Conservation (phyloP, 2,888 invertebrate genomes). For the Dryomyza anilis region DNA sequence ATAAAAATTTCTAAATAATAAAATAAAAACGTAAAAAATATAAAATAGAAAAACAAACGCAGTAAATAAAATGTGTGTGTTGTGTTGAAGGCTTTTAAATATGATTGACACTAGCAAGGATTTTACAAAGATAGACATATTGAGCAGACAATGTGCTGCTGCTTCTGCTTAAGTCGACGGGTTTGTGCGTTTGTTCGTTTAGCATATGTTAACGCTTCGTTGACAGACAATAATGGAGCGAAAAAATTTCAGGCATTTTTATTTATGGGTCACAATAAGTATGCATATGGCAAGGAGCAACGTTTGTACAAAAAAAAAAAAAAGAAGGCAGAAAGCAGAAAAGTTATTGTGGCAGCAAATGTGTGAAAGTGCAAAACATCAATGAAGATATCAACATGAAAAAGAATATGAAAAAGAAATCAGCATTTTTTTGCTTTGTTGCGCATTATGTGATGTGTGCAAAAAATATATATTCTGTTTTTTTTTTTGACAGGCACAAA, state of each 20-base stretch:
- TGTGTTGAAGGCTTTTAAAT: conserved; percentile 11
- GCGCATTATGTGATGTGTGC: conserved; percentile 29
- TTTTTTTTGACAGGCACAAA: too few species aligned
- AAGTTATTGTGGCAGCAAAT: conserved; percentile 19
- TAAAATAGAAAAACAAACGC: too few species aligned
- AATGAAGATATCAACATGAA: conserved; percentile 20
- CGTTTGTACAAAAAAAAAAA: not conserved
- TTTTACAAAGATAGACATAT: not conserved
- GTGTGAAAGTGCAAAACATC: conserved; percentile 32
- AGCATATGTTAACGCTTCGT: conserved; percentile 50
- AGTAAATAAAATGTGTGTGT: conserved; percentile 25
- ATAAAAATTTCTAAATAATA: conserved; percentile 26
- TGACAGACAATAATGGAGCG: conserved; percentile 51
- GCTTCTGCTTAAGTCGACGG: too few species aligned
- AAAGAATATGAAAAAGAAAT: too few species aligned
- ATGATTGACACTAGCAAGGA: conserved; percentile 17
- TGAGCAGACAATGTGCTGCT: not conserved
- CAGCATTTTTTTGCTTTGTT: conserved; percentile 11
- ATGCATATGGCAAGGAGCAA: not conserved
- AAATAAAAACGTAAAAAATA: conserved; percentile 50
- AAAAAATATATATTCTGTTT: too few species aligned
- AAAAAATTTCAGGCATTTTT: conserved; percentile 18
- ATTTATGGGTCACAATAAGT: conserved; percentile 13
- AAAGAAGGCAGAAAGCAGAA: not conserved
- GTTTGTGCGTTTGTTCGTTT: not conserved